Base-by-base conservation (phyloP, 2,113 vertebrate species). In the Pimephales promelas region DNA sequence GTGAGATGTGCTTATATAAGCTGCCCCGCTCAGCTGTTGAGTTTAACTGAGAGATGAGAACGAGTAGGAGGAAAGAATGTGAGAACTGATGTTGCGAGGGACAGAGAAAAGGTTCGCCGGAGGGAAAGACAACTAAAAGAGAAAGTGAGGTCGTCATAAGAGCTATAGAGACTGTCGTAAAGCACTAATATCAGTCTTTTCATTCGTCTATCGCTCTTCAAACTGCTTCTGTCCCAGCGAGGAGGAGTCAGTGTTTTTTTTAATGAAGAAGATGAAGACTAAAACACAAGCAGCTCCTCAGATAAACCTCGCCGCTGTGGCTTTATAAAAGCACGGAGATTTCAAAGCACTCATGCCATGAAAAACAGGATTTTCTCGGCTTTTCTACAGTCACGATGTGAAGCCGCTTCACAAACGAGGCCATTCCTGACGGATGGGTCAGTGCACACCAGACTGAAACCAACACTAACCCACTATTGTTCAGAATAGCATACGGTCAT, bases 11-110 rank as follows among this genome's bases (percentile, higher is more conserved):
- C 73, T 75, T 56, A 75, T 56, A 18, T 75, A 75, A 75, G 73
- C 18, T 49, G 49, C 22, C 70, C 73, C 34, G 47, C 73, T 75
- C 73, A 75, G 73, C 49, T 75, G 73, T 56, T 24, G 71, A 73
- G 71, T 73, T 28, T 28, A 34, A 84, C 40, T 56, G 78, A 86
- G 47, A 62, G 79, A 77, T 10, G 16, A 56, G 66, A 85, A 59
- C 22, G 70, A 74, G 85, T 76, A 76, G 86, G 76, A 84, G 64
- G 83, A 40, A 83, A 59, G 64, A 70, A 77, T 77, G 76, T 18
- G 31, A 80, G 31, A 77, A 62, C 31, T 79, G 52, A 40, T 85
- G 77, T 75, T 62, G 57, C 49, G 40, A 79, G 76, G 45, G 76
- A 86, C 18, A 52, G 47, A 73, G 72, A 84, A 49, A 72, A 57